Base-by-base conservation (phyloP, 1,140 invertebrate species). In the Acyrthosiphon pisum region DNA sequence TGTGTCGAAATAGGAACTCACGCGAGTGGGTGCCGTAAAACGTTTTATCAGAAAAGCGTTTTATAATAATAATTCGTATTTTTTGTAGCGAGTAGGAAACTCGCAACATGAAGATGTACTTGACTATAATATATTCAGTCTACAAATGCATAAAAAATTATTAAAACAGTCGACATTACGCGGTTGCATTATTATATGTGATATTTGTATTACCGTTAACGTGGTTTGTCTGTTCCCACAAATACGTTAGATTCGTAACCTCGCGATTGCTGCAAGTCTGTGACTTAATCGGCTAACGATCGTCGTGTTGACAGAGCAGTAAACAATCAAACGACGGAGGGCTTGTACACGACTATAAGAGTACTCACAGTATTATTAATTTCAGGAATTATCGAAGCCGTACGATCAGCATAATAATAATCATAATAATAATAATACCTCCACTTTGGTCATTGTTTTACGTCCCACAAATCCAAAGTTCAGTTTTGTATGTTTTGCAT, bases 401-500 rank as follows among this genome's bases (percentile, higher is more conserved):
- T 88, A 50, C 46, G 22, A 50, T 35, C n/a, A 23, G 18, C n/a
- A 48, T 14, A 44, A 46, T 26, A 26, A 84, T 44, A 44, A 44
- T 37, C 0, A 46, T 46, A 46, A 46, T 46, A 46, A 46, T 46
- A 46, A 37, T 41, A 23, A 26, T 84, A 14, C 83, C 23, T 26
- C 11, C 23, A 9, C 23, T 89, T 37, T 26, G 9, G n/a, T 14
- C 18, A 50, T 83, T 50, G 68, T 48, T 48, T 22, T 35, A 26
- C 9, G 44, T 46, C 3, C 18, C n/a, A 18, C 60, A 26, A 41
- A 37, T 90, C 30, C 23, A 68, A 90, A 68, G 41, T 90, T 90
- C 68, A 9, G 46, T 90, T 53, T 50, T 37, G 35, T 56, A 37
- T 37, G 37, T 60, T 90, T 90, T 68, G 89, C 89, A 90, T 90